phyloP scores from a whole-genome alignment of 2,113 vertebrate genomes.

The Hippocampus guttulatus region DNA sequence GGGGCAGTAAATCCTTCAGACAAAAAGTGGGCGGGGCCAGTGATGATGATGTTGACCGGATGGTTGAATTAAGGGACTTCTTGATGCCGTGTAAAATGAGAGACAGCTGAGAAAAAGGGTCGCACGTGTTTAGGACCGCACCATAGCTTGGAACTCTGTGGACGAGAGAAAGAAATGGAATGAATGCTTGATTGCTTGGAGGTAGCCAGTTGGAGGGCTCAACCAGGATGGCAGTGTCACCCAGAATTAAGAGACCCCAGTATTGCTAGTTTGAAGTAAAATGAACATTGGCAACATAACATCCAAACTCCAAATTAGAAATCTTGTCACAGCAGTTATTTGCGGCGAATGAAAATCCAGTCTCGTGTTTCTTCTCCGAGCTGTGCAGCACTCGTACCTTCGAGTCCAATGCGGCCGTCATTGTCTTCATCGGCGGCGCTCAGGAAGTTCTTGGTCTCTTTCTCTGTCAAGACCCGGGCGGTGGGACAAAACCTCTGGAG shows the following conservation, averaged over 20 bases:
- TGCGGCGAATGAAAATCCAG: too few species aligned
- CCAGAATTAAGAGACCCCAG: too few species aligned
- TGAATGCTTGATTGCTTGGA: neutral
- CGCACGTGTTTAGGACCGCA: conserved; percentile 78
- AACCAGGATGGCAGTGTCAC: neutral
- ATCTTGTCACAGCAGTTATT: too few species aligned
- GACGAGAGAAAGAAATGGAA: conserved; percentile 28
- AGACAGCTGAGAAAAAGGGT: neutral
- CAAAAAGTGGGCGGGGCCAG: conserved; percentile 35
- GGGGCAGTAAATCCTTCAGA: conserved; percentile 18
- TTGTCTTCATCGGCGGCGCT: conserved; percentile 82
- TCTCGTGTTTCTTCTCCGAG: too few species aligned
- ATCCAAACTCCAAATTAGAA: too few species aligned
- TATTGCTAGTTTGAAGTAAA: too few species aligned
- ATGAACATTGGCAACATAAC: too few species aligned
- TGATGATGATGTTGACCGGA: conserved; percentile 17
- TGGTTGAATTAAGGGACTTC: conserved; percentile 36
- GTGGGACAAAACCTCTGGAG: conserved; percentile 87
- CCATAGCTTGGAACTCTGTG: conserved; percentile 91
- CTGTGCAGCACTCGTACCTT: conserved; percentile 68
- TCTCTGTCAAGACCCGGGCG: conserved; percentile 82
- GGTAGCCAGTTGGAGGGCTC: neutral
- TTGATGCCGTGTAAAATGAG: conserved; percentile 27
- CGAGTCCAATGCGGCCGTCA: conserved; percentile 88
- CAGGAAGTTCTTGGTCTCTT: conserved; percentile 87